These are phyloP conservation scores for Pitangus sulphuratus DNA, from an alignment of 2,797 vertebrate genomes.

Conservation along the genomic window DNA sequence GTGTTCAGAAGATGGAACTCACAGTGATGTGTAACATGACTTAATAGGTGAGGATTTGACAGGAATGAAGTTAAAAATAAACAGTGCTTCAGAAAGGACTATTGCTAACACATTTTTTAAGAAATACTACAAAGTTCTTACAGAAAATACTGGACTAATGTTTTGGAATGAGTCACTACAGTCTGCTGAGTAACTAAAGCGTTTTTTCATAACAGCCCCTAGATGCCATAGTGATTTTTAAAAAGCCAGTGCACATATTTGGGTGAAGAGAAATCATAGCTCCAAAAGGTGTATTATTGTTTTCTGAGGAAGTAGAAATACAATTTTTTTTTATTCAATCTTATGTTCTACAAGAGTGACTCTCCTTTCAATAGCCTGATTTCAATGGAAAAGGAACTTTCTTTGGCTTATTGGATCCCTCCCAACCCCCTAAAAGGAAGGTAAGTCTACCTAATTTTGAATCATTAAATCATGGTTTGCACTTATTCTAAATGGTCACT, in stretches of 20 bases:
- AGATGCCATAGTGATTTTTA: not conserved
- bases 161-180: not conserved
- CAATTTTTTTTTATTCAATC: not conserved
- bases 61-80: not conserved
- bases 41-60: not conserved
- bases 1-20: not conserved
- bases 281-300: not conserved
- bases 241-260: not conserved
- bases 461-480: not conserved
- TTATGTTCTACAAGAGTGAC: not conserved
- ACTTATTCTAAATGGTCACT: not conserved
- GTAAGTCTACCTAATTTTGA: not conserved
- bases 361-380: not conserved
- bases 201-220: not conserved
- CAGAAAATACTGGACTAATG: not conserved
- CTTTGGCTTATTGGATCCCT: not conserved
- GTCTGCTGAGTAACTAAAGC: not conserved
- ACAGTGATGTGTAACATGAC: too few relatives aligned
- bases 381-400: not conserved
- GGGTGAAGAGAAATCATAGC: not conserved
- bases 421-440: rapidly evolving
- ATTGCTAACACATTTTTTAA: not conserved
- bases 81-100: not conserved
- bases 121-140: not conserved
- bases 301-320: not conserved